A percentile compares a stretch with the other conserved stretches of the same genome.
These are phyloP conservation scores for Porites cylindrica DNA, from an alignment of 92 coral and sea anemone genomes.

Conservation along the genomic window DNA sequence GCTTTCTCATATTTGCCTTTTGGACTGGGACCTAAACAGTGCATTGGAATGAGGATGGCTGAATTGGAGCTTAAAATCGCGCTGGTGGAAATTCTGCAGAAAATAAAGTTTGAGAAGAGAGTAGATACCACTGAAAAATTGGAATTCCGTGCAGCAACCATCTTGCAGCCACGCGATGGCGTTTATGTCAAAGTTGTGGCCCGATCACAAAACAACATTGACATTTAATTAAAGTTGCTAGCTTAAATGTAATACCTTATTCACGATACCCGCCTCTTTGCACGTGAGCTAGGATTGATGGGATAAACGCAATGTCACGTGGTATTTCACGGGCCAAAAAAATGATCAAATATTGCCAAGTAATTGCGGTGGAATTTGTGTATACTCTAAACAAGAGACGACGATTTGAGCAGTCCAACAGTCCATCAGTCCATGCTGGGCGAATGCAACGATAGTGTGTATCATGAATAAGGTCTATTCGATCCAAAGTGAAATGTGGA, in stretches of 20 bases:
- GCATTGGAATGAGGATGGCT: conserved; percentile 48
- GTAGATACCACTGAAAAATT: conserved; percentile 15
- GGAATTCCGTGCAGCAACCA: conserved; percentile 32
- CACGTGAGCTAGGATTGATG: too few species aligned
- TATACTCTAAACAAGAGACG: too few species aligned
- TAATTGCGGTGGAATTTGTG: too few species aligned
- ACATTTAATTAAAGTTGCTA: neutral
- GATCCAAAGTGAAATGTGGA: too few species aligned
- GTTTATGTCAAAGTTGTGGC: conserved; percentile 38
- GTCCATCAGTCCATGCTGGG: too few species aligned
- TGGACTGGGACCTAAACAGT: conserved; percentile 54
- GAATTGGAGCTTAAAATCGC: conserved; percentile 33
- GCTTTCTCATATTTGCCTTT: conserved; percentile 38
- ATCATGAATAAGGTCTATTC: too few species aligned
- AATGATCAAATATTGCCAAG: too few species aligned
- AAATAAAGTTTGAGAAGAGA: conserved; percentile 36
- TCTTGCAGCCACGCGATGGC: conserved; percentile 20
- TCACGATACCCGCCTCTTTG: neutral
- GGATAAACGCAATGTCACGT: too few species aligned
- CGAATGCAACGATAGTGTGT: too few species aligned
- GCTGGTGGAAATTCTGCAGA: conserved; percentile 40
- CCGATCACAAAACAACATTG: neutral
- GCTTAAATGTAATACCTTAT: neutral
- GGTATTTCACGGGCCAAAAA: too few species aligned
- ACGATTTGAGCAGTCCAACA: too few species aligned